A percentile compares a stretch with the other conserved stretches of the same genome.
Evolutionary conservation across 1,140 invertebrate species (phyloP).

Genomic region (Acromyrmex echinatior): DNA sequence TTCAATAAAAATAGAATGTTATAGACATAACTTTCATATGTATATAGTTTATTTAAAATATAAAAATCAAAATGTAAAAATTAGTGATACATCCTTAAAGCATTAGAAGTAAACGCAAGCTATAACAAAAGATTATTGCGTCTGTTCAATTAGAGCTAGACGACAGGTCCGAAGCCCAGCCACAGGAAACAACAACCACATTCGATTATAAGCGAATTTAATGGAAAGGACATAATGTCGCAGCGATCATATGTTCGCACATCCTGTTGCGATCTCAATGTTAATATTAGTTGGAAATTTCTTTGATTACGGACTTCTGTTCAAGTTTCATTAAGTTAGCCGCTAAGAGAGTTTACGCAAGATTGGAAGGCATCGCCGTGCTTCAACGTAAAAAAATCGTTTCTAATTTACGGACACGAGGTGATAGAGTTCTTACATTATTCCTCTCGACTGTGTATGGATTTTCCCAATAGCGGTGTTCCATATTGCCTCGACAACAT

Average conservation of each 20-base stretch:
- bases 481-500: not conserved
- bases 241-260: slow-evolving; percentile 51
- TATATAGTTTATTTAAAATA: no score
- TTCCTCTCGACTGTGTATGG: not conserved
- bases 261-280: slow-evolving; percentile 2
- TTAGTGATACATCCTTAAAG: not conserved
- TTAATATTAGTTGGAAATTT: slow-evolving; percentile 34
- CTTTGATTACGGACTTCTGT: not conserved
- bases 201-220: slow-evolving; percentile 81
- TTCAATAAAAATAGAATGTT: no score
- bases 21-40: no score
- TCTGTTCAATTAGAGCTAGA: slow-evolving; percentile 84
- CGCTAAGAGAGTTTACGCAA: not conserved
- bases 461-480: not conserved
- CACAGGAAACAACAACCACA: slow-evolving; percentile 86
- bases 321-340: slow-evolving; percentile 30
- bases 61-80: no score
- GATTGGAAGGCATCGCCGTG: not conserved
- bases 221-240: slow-evolving; percentile 52
- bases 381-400: not conserved
- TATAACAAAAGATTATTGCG: slow-evolving; percentile 67
- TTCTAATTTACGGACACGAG: not conserved
- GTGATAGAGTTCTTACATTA: not conserved
- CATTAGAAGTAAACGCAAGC: not conserved
- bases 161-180: slow-evolving; percentile 84